Percentiles rank a stretch among this genome's conserved stretches.
Conservation (phyloP, 1,140 invertebrate species). For the Dreissena polymorpha region DNA sequence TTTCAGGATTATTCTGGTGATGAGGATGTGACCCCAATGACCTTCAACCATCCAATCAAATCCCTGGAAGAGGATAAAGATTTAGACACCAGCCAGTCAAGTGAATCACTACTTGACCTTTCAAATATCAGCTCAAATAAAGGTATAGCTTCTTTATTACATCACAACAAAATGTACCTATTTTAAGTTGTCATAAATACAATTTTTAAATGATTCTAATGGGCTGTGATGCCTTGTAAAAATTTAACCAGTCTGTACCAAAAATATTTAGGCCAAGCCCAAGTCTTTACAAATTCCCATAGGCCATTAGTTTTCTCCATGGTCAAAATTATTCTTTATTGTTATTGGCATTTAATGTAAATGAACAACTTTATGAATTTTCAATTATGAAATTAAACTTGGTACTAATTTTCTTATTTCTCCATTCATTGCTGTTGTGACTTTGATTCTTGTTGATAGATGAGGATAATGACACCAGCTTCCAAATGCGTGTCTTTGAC, state of each 20-base stretch:
- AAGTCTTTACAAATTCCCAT: not conserved
- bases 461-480: not conserved
- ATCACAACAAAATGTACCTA: not conserved
- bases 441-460: no score
- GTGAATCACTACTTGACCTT: constrained; percentile 33
- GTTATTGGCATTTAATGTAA: no score
- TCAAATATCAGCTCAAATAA: constrained; percentile 19
- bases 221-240: no score
- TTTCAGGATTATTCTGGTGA: constrained; percentile 58
- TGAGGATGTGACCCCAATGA: constrained; percentile 57
- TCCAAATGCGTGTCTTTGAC: constrained; percentile 22
- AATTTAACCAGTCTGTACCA: no score
- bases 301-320: not conserved
- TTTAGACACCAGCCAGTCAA: constrained; percentile 66
- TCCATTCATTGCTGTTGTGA: no score
- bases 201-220: no score
- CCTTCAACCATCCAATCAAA: constrained; percentile 66
- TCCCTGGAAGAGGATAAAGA: constrained; percentile 69
- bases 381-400: no score
- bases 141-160: not conserved
- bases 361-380: no score
- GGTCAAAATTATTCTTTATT: no score
- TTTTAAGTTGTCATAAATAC: no score
- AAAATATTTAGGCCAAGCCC: not conserved
- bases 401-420: no score